Percentiles rank a stretch among this genome's conserved stretches.
Conservation (phyloP, 1,140 invertebrate species). For the Tetramorium simillimum region DNA sequence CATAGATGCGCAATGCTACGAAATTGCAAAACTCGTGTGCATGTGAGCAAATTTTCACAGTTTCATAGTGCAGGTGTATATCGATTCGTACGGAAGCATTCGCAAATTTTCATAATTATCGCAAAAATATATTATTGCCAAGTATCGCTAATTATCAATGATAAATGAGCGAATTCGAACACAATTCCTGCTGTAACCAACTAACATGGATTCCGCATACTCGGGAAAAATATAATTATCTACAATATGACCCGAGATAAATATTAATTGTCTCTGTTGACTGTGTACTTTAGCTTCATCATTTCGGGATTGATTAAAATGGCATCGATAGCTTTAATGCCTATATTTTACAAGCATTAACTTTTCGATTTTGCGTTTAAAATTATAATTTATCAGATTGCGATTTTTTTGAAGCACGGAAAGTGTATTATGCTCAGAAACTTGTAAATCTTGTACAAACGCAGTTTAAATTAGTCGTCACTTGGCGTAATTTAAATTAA, state of each 20-base stretch:
- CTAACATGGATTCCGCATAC: not conserved
- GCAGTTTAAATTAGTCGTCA: conserved; percentile 6
- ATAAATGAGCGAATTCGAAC: conserved; percentile 30
- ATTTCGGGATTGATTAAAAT: conserved; percentile 1
- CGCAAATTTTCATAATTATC: conserved; percentile 34
- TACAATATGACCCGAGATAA: conserved; percentile 13
- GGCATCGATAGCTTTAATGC: not conserved
- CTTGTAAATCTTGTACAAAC: not conserved
- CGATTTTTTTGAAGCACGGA: not conserved
- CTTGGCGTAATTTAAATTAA: not conserved
- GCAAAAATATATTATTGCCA: conserved; percentile 22
- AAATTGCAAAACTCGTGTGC: not conserved
- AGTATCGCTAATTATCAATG: conserved; percentile 13
- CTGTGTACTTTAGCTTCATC: not conserved
- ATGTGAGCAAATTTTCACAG: not conserved
- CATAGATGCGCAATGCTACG: conserved; percentile 12
- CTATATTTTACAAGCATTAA: not conserved
- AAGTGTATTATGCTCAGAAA: not conserved
- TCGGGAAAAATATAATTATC: conserved; percentile 19
- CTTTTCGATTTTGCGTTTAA: not conserved
- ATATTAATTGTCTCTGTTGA: conserved; percentile 13
- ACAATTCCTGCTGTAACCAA: not conserved
- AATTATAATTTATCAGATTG: not conserved
- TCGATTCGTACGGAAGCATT: too few species aligned
- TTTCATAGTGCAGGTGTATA: not conserved